A percentile compares a stretch with the other conserved stretches of the same genome.
These are phyloP conservation scores for Spilosoma lubricipeda DNA, from an alignment of 2,888 invertebrate species.

Conservation along the genomic window DNA sequence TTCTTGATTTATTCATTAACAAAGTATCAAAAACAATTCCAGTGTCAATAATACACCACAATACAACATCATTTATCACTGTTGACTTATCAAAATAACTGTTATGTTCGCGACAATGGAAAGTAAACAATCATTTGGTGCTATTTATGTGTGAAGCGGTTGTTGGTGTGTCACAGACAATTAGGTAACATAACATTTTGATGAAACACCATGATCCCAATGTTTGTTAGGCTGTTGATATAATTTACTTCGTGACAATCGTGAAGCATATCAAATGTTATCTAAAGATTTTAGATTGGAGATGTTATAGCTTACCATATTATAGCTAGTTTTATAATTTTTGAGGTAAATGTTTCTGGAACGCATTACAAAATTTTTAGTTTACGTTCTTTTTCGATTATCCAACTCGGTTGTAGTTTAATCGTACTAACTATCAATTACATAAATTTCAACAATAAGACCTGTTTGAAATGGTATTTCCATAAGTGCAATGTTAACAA, in stretches of 20 bases:
- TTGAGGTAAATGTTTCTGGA: too few relatives aligned
- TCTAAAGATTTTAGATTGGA: neutral
- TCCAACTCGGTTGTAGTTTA: too few relatives aligned
- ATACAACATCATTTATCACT: neutral
- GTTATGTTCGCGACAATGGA: constrained; percentile 11
- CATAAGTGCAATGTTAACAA: too few relatives aligned
- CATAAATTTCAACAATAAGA: too few relatives aligned
- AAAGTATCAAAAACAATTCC: too few relatives aligned
- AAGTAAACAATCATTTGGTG: constrained; percentile 11
- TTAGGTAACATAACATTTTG: constrained; percentile 8
- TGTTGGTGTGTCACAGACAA: constrained; percentile 3
- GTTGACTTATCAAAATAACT: constrained; percentile 10
- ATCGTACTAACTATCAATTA: too few relatives aligned
- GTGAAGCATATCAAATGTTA: neutral
- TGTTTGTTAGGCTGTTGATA: neutral
- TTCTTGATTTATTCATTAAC: too few relatives aligned
- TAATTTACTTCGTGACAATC: neutral
- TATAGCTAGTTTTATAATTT: too few relatives aligned
- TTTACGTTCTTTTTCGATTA: too few relatives aligned
- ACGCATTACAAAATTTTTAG: too few relatives aligned
- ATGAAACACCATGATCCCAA: neutral
- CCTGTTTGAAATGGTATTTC: too few relatives aligned
- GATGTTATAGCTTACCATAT: neutral
- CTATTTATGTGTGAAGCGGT: neutral
- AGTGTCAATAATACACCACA: too few relatives aligned